A percentile compares a stretch with the other conserved stretches of the same genome.
These are phyloP conservation scores for Buphagus erythrorhynchus DNA, from an alignment of 2,797 vertebrate genomes.

Conservation along the genomic window DNA sequence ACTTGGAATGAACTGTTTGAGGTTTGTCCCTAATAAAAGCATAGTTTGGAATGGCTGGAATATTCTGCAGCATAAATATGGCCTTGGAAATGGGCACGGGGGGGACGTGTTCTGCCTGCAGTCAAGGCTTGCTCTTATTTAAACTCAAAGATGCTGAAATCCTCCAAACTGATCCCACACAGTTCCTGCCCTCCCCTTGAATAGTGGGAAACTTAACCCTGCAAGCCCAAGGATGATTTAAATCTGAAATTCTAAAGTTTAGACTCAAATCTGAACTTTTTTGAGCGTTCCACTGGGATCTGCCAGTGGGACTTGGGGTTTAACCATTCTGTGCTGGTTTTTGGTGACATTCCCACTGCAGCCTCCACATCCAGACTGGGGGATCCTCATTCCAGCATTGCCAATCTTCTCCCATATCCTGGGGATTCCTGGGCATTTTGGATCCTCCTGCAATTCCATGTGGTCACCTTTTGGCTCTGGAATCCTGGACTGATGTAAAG, in stretches of 20 bases:
- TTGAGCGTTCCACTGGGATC: not conserved
- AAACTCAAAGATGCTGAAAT: not conserved
- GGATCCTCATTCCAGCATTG: not conserved
- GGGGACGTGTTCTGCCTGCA: not conserved
- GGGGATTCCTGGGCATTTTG: fast-evolving
- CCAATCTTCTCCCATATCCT: not conserved
- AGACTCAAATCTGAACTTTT: not conserved
- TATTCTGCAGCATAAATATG: not conserved
- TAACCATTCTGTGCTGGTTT: not conserved
- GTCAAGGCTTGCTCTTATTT: not conserved
- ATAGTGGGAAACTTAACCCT: not conserved
- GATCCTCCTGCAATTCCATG: fast-evolving
- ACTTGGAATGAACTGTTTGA: conserved; percentile 30
- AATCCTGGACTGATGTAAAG: not conserved
- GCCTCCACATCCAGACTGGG: not conserved
- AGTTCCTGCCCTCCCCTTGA: not conserved
- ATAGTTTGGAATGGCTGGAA: not conserved
- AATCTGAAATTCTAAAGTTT: not conserved
- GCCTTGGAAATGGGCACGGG: not conserved
- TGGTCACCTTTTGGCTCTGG: not conserved
- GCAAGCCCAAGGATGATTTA: not conserved
- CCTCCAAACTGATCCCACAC: not conserved
- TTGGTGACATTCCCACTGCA: not conserved
- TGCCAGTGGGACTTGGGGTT: not conserved
- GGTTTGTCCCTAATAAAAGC: conserved; percentile 27